Base-by-base conservation (phyloP, 2,113 vertebrate species). In the Mustela lutreola region DNA sequence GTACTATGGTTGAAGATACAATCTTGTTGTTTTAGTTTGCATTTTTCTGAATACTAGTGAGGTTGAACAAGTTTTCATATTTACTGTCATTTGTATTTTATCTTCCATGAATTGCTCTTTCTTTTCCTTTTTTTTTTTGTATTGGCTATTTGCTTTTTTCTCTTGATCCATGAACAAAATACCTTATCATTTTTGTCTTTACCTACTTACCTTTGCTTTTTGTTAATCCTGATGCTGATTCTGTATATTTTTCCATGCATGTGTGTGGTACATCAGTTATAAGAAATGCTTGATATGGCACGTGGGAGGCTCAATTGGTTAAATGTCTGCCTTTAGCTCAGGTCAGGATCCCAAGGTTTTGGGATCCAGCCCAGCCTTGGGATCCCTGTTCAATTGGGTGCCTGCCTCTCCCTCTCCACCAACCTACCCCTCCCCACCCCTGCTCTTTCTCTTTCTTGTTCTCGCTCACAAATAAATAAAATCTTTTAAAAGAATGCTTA, bases 21-120 rank as follows among this genome's bases (percentile, higher is more conserved):
- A 87, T 96, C 67, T 80, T 89, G 21, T 82, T 91, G 50, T 71
- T 94, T 89, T 60, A 73, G 11, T 26, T 96, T 80, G n/a, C 18
- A 86, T 63, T 95, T 97, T 84, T 75, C 90, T 81, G 31, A 91
- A 90, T 76, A 84, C 24, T 95, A 80, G 56, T 62, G 36, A 80
- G 36, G 28, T 11, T 90, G 62, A 60, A 63, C 14, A 88, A 33
- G 14, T 73, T 94, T 94, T 70, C 62, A 63, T 81, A 50, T 89
- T 95, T 84, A 60, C 21, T 94, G 56, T 73, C 33, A 48, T 78
- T 91, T 33, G 3, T 18, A 56, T 67, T 78, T 94, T 24, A 18
- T 90, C 15, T 88, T 86, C 0, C 6, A 16, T 78, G 36, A 92
- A 90, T 84, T 91, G 18, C 24, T 62, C 15, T 48, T 70, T 26